Conservation (phyloP, 2,888 invertebrate species). For the Synergus umbraculus region DNA sequence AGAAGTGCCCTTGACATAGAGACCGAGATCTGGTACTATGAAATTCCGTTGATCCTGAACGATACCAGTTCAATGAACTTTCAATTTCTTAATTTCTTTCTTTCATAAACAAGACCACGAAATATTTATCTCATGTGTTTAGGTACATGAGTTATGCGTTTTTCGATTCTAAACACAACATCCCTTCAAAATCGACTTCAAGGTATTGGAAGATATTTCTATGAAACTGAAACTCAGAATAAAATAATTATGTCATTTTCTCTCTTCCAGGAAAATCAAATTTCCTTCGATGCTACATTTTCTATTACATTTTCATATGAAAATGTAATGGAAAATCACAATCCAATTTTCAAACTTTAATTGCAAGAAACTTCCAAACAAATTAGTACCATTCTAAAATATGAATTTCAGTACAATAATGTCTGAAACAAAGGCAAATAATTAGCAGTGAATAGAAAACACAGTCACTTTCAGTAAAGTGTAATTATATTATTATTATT, state of each 20-base stretch:
- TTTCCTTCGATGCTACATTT: background rate
- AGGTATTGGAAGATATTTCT: background rate
- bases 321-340: background rate
- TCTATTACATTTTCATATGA: background rate
- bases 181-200: background rate
- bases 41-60: background rate
- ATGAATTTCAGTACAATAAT: background rate
- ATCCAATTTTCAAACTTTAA: background rate
- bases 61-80: conserved; percentile 6
- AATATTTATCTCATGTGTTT: background rate
- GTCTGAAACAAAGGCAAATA: background rate
- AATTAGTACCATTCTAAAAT: background rate
- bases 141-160: background rate
- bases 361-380: background rate
- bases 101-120: background rate
- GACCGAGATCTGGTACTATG: background rate
- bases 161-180: background rate
- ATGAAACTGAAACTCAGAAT: too few relatives aligned
- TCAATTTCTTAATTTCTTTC: conserved; percentile 17
- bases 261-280: background rate
- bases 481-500: background rate
- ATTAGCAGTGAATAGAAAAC: background rate
- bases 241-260: background rate
- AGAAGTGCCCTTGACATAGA: conserved; percentile 22
- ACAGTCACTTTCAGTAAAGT: background rate